A percentile compares a stretch with the other conserved stretches of the same genome.
Conservation (phyloP, 2,113 vertebrate species). For the Macaca nemestrina region DNA sequence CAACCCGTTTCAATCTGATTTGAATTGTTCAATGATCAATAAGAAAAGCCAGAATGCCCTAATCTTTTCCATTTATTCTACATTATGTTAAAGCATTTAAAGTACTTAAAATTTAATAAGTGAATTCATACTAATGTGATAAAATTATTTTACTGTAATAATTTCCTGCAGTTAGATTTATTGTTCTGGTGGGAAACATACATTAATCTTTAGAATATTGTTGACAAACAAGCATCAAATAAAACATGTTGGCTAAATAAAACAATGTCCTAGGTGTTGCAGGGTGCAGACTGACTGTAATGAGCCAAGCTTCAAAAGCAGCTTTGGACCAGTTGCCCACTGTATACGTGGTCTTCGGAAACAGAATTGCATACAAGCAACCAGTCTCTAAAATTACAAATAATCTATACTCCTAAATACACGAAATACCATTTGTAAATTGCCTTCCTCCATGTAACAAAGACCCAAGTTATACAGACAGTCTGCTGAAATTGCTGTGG, state of each 20-base stretch:
- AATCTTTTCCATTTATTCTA: constrained; percentile 7
- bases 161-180: constrained; percentile 36
- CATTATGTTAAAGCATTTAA: background rate
- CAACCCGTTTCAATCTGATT: constrained; percentile 1
- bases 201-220: background rate
- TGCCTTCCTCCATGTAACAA: constrained; percentile 84
- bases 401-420: background rate
- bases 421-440: constrained; percentile 78
- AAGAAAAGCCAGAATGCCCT: background rate
- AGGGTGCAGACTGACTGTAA: background rate
- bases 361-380: background rate
- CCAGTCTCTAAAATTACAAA: constrained; percentile 38
- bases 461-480: constrained; percentile 84
- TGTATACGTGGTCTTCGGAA: background rate
- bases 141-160: constrained; percentile 31
- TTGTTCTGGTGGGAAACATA: background rate
- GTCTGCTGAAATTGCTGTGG: constrained; percentile 75
- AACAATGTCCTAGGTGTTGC: background rate
- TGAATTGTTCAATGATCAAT: background rate
- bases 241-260: background rate
- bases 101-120: background rate
- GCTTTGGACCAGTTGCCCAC: background rate
- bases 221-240: background rate
- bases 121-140: background rate
- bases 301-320: background rate